Percentiles rank a stretch among this genome's conserved stretches.
Evolutionary conservation across 2,113 vertebrate species (phyloP).

Genomic region (Euleptes europaea): DNA sequence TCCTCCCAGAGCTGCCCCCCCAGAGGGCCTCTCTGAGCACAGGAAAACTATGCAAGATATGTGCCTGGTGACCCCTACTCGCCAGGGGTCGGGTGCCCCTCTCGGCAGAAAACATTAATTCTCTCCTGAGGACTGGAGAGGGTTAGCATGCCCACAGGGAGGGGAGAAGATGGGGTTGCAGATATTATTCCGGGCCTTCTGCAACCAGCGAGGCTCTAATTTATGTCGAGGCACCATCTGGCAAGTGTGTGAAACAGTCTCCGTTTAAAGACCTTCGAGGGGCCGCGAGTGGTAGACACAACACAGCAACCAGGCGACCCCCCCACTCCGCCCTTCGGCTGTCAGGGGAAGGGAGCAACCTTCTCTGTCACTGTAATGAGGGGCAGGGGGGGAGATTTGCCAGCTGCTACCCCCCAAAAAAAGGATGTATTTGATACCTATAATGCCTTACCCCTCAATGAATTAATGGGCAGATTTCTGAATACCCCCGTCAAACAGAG

Average conservation of each 20-base stretch:
- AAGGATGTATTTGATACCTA: not conserved
- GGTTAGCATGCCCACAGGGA: not conserved
- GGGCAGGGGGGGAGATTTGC: too few relatives aligned
- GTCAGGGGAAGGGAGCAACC: not conserved
- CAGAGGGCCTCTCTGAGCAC: not conserved
- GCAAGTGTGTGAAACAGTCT: not conserved
- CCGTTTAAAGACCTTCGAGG: not conserved
- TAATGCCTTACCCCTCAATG: too few relatives aligned
- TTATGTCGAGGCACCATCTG: constrained; percentile 17
- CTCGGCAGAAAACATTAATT: not conserved
- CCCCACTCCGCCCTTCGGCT: not conserved
- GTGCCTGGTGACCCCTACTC: not conserved
- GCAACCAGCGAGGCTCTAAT: constrained; percentile 25
- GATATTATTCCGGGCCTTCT: not conserved
- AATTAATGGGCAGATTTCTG: too few relatives aligned
- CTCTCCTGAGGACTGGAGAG: not conserved
- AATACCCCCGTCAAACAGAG: too few relatives aligned
- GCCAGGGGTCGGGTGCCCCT: not conserved
- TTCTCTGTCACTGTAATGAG: not conserved
- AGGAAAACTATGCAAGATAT: not conserved
- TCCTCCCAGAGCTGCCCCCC: not conserved
- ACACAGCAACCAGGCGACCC: not conserved
- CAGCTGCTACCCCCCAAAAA: not conserved
- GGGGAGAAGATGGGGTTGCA: not conserved
- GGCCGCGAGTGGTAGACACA: not conserved